Percentiles rank a stretch among this genome's conserved stretches.
These are phyloP conservation scores for Ophioderma brevispina DNA, from an alignment of 35 echinoderm and acorn worm species.

Conservation along the genomic window DNA sequence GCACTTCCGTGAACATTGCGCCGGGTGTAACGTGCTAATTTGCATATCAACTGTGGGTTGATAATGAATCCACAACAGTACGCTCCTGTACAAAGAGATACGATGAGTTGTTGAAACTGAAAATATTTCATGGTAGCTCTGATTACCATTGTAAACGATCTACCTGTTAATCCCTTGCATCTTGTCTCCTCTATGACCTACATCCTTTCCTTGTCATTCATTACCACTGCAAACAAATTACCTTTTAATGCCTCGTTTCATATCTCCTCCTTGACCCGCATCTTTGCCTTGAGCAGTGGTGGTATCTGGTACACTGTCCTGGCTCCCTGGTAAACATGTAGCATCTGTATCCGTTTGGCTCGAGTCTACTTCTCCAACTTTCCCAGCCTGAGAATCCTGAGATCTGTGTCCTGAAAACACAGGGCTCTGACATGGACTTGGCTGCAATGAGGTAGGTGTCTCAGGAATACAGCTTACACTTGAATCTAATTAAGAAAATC, in stretches of 20 bases:
- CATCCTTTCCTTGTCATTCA: background rate
- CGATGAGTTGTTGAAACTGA: no score
- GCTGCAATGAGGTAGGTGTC: constrained; percentile 8
- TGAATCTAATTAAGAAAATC: constrained; percentile 8
- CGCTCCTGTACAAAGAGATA: no score
- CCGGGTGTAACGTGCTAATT: no score
- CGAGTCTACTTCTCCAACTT: background rate
- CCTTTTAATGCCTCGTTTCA: background rate
- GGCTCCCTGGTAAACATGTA: background rate
- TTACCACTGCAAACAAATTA: background rate
- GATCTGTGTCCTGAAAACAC: background rate
- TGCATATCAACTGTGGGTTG: no score
- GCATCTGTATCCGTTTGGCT: background rate
- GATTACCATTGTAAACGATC: background rate
- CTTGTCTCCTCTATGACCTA: no score
- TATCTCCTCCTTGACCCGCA: background rate
- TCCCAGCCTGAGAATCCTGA: background rate
- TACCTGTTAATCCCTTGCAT: background rate
- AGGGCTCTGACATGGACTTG: background rate
- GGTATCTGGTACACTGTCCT: background rate
- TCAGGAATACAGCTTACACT: constrained; percentile 29
- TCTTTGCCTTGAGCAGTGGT: background rate
- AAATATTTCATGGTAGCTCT: background rate
- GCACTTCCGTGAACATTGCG: no score
- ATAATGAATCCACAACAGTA: no score